Percentiles rank a stretch among this genome's conserved stretches.
phyloP scores from a whole-genome alignment of 2,888 invertebrate genomes.

The Melieria omissa region DNA sequence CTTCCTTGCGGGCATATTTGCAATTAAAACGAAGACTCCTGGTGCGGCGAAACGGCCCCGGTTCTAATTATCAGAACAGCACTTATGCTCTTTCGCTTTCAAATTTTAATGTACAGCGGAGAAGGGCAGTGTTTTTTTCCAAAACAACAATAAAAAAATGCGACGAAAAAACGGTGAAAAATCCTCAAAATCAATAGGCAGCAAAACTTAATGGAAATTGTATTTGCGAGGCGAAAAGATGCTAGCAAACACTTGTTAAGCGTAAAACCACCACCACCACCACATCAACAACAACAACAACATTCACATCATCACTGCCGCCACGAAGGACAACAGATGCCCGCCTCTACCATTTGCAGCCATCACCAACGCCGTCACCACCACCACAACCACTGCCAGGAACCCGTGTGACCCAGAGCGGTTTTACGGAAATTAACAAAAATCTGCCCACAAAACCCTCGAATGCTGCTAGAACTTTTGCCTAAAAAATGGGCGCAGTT shows the following conservation, averaged over 20 bases:
- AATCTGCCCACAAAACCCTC: no score
- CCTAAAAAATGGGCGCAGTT: no score
- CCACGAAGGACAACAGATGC: constrained; percentile 11
- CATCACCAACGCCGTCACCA: neutral
- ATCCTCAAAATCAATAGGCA: constrained; percentile 32
- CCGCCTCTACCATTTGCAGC: constrained; percentile 13
- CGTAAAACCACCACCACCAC: constrained; percentile 23
- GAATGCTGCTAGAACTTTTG: no score
- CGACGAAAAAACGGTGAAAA: constrained; percentile 23
- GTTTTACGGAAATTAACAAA: constrained; percentile 32
- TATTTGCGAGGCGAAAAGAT: constrained; percentile 19
- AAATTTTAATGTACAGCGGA: constrained; percentile 9
- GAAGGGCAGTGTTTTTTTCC: constrained; percentile 12
- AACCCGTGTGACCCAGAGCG: constrained; percentile 29
- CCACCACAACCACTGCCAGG: neutral
- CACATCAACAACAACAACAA: neutral
- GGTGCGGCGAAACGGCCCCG: constrained; percentile 5
- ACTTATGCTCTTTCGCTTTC: constrained; percentile 19
- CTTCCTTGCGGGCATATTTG: constrained; percentile 7
- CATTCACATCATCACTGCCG: neutral
- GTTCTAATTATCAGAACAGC: constrained; percentile 29
- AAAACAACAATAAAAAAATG: neutral
- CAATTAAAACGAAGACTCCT: constrained; percentile 24
- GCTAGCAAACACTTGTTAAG: neutral
- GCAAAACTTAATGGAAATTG: constrained; percentile 32